A percentile compares a stretch with the other conserved stretches of the same genome.
phyloP scores from a whole-genome alignment of 2,797 vertebrate species.

The Sternotherus odoratus region DNA sequence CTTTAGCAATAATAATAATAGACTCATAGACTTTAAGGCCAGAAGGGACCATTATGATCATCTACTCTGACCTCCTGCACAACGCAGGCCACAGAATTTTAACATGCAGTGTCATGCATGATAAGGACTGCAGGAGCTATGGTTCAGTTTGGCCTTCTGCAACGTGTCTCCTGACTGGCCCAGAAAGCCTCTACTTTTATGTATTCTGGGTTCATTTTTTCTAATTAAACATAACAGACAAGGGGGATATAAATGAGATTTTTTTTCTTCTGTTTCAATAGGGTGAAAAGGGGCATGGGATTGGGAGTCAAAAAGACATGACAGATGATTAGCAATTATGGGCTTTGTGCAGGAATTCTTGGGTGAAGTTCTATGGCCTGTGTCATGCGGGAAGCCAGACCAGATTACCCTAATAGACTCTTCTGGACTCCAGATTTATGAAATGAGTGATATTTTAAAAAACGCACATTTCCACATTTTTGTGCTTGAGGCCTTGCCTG shows the following conservation, averaged over 20 bases:
- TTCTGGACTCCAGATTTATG: neutral
- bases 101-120: neutral
- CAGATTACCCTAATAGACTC: neutral
- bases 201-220: neutral
- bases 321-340: neutral
- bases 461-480: neutral
- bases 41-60: too few species aligned
- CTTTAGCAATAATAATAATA: neutral
- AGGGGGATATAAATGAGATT: neutral
- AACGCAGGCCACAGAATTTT: too few species aligned
- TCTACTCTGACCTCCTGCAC: too few species aligned
- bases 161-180: neutral
- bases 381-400: neutral
- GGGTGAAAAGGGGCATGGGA: neutral
- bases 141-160: neutral
- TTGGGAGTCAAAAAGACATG: neutral
- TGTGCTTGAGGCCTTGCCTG: neutral
- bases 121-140: neutral
- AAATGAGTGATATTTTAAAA: neutral
- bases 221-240: neutral
- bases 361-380: neutral
- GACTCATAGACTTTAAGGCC: too few species aligned
- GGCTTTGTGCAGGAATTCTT: neutral
- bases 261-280: neutral
- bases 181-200: neutral